phyloP scores from a whole-genome alignment of 2,888 invertebrate genomes.

The Lysandra coridon region DNA sequence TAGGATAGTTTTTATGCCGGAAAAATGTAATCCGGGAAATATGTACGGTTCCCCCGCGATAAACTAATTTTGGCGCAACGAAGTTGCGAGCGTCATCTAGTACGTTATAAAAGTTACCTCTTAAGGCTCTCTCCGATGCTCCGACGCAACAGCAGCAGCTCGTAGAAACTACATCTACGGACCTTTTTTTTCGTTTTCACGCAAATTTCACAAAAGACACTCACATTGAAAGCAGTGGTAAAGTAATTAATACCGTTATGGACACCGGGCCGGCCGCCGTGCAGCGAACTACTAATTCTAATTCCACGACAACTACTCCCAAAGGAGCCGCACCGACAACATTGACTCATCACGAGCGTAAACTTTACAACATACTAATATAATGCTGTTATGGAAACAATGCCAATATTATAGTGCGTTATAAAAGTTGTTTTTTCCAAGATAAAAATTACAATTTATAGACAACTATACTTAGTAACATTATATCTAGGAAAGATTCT shows the following conservation, averaged over 20 bases:
- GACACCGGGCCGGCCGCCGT: not conserved
- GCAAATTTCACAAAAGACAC: not conserved
- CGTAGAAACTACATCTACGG: too few relatives aligned
- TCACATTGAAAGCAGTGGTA: not conserved
- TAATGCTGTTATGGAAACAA: not conserved
- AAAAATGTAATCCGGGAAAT: too few relatives aligned
- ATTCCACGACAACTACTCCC: not conserved
- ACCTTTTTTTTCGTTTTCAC: not conserved
- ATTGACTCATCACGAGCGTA: not conserved
- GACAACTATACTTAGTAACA: too few relatives aligned
- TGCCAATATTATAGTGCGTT: not conserved
- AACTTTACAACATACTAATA: not conserved
- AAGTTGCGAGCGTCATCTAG: too few relatives aligned
- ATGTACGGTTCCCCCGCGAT: too few relatives aligned
- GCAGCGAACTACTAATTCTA: not conserved
- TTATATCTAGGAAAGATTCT: too few relatives aligned
- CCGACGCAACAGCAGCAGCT: too few relatives aligned
- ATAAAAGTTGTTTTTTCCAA: not conserved
- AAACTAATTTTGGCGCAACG: too few relatives aligned
- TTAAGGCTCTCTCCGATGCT: too few relatives aligned
- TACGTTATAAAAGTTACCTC: too few relatives aligned
- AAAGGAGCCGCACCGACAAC: not conserved
- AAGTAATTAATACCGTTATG: not conserved
- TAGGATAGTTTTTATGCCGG: too few relatives aligned
- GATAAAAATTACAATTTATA: too few relatives aligned